phyloP scores from a whole-genome alignment of 2,888 invertebrate species.

The Lepidocyrtoides sp. region DNA sequence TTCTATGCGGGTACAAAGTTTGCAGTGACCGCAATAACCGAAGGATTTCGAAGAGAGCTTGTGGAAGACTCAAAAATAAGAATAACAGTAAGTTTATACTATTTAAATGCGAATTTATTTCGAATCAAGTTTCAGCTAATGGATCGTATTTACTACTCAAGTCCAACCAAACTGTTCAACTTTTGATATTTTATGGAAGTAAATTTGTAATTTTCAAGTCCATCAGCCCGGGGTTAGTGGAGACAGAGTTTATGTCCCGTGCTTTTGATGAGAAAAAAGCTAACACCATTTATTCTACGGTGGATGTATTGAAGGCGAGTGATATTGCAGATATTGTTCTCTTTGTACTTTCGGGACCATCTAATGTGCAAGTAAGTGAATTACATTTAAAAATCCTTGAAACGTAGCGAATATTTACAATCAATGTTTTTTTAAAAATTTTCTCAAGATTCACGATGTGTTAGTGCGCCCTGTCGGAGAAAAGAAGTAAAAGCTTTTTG shows the following conservation, averaged over 20 bases:
- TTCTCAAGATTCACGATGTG: constrained; percentile 56
- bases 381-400: not conserved
- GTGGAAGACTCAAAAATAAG: constrained; percentile 87
- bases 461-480: constrained; percentile 47
- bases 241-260: constrained; percentile 81
- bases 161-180: no score
- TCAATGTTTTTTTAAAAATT: not conserved
- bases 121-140: no score
- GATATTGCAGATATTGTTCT: constrained; percentile 90
- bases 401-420: not conserved
- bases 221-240: constrained; percentile 84
- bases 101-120: not conserved
- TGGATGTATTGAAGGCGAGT: constrained; percentile 88
- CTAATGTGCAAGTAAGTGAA: constrained; percentile 88
- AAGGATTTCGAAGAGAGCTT: constrained; percentile 88
- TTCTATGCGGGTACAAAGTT: constrained; percentile 89
- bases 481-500: constrained; percentile 39
- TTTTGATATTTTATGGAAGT: no score
- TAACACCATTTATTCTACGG: constrained; percentile 86
- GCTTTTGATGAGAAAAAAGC: constrained; percentile 85
- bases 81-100: constrained; percentile 83
- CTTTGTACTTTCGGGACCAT: constrained; percentile 89
- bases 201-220: constrained; percentile 71
- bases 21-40: constrained; percentile 88
- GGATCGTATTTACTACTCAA: no score